A percentile compares a stretch with the other conserved stretches of the same genome.
These are phyloP conservation scores for Telenomus remus DNA, from an alignment of 1,140 invertebrate genomes.

Conservation along the genomic window DNA sequence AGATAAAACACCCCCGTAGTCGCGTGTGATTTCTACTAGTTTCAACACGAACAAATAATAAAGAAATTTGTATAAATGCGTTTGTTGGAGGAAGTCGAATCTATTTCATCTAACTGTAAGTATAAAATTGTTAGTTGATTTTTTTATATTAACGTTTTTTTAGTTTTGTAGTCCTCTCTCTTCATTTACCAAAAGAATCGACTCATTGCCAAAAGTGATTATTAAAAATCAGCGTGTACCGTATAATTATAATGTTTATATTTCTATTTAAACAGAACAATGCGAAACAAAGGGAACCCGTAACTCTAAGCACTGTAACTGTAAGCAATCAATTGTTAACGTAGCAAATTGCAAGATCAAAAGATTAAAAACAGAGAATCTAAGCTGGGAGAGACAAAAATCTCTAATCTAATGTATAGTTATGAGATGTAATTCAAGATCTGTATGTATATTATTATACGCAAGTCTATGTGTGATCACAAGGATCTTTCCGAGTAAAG, in stretches of 20 bases:
- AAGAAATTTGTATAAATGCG: constrained; percentile 20
- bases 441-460: constrained; percentile 55
- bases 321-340: constrained; percentile 35
- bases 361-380: constrained; percentile 8
- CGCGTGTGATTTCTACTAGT: constrained; percentile 39
- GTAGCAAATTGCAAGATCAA: constrained; percentile 14
- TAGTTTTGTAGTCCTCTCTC: background rate
- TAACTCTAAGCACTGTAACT: constrained; percentile 3
- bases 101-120: constrained; percentile 5
- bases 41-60: constrained; percentile 9
- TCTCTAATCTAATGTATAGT: constrained; percentile 51
- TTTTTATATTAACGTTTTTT: constrained; percentile 5
- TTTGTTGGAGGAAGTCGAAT: background rate
- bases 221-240: constrained; percentile 22
- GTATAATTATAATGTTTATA: constrained; percentile 31
- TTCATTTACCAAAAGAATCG: constrained; percentile 14
- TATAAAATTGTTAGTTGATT: constrained; percentile 11
- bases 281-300: background rate
- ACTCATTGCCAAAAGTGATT: constrained; percentile 50
- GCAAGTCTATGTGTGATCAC: constrained; percentile 48
- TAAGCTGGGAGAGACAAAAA: constrained; percentile 14
- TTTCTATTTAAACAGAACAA: constrained; percentile 9
- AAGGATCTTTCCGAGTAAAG: constrained; percentile 34
- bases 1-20: constrained; percentile 23
- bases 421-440: constrained; percentile 42